phyloP scores from a whole-genome alignment of 2,888 invertebrate genomes.

The Adelphocoris suturalis region DNA sequence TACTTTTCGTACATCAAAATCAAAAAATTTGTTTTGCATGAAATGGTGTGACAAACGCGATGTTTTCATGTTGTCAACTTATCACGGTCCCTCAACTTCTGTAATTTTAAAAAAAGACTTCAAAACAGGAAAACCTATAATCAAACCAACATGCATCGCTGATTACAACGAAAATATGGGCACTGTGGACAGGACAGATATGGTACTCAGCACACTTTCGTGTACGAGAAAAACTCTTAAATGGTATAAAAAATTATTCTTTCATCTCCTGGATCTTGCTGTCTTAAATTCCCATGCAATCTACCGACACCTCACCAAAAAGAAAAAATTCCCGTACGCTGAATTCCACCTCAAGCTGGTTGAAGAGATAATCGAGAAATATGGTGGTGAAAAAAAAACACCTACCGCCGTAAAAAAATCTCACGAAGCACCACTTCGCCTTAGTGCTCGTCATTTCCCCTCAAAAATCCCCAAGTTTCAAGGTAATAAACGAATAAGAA shows the following conservation, averaged over 20 bases:
- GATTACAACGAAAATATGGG: constrained; percentile 77
- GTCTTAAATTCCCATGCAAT: not conserved
- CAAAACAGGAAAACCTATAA: constrained; percentile 73
- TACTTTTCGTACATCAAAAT: not conserved
- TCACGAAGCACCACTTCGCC: constrained; percentile 29
- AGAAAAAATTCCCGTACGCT: not conserved
- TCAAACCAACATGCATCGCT: constrained; percentile 76
- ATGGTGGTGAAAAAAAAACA: constrained; percentile 46
- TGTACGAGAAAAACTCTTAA: constrained; percentile 74
- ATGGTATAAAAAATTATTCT: constrained; percentile 76
- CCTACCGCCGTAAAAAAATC: constrained; percentile 15
- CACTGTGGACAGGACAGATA: constrained; percentile 76
- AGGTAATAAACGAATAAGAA: constrained; percentile 4
- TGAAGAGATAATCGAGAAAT: too few relatives aligned
- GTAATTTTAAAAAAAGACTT: constrained; percentile 71
- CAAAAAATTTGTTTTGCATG: constrained; percentile 74
- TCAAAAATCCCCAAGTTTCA: not conserved
- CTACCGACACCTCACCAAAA: not conserved
- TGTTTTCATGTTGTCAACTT: constrained; percentile 76
- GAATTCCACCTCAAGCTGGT: constrained; percentile 37
- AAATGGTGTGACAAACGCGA: constrained; percentile 77
- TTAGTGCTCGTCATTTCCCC: constrained; percentile 39
- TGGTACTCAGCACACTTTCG: constrained; percentile 74
- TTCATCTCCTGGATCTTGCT: not conserved
- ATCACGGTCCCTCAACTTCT: constrained; percentile 73